Evolutionary conservation across 2,888 invertebrate genomes (phyloP).

Genomic region (Eledone cirrhosa): DNA sequence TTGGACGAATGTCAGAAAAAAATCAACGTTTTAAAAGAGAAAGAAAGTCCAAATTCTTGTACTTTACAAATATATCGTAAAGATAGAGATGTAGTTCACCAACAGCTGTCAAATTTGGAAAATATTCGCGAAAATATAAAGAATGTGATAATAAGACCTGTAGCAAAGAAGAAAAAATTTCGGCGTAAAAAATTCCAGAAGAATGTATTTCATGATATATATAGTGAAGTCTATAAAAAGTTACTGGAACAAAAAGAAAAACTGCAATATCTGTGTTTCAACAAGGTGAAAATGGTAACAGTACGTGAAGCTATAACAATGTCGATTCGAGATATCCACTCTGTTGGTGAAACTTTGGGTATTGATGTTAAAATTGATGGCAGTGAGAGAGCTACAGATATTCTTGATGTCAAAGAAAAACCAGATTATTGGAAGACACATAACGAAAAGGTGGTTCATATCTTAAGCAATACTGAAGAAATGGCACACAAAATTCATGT

Average conservation of each 20-base stretch:
- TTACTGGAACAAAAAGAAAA: conserved; percentile 43
- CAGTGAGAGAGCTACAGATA: conserved; percentile 40
- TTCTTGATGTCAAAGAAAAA: conserved; percentile 38
- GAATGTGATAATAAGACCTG: conserved; percentile 45
- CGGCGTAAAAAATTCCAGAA: conserved; percentile 35
- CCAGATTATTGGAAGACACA: conserved; percentile 54
- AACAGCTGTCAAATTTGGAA: conserved; percentile 40
- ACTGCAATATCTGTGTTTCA: conserved; percentile 44
- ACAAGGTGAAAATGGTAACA: conserved; percentile 54
- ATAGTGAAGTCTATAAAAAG: conserved; percentile 45
- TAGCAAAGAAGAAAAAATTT: conserved; percentile 36
- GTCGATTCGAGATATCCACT: conserved; percentile 35
- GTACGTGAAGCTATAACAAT: conserved; percentile 55
- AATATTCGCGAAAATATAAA: conserved; percentile 52
- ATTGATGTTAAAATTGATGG: conserved; percentile 33
- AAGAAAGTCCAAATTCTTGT: conserved; percentile 28
- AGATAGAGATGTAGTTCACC: conserved; percentile 43
- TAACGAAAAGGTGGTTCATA: conserved; percentile 47
- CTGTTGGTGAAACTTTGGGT: conserved; percentile 37
- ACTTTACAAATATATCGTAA: conserved; percentile 33
- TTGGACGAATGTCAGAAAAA: conserved; percentile 44
- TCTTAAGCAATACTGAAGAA: conserved; percentile 34
- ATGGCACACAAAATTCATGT: conserved; percentile 31
- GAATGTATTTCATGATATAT: conserved; percentile 50
- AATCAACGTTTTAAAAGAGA: conserved; percentile 43